phyloP scores from a whole-genome alignment of 30 jellyfish, hydroid and myxozoan species.

The Aurelia aurita region DNA sequence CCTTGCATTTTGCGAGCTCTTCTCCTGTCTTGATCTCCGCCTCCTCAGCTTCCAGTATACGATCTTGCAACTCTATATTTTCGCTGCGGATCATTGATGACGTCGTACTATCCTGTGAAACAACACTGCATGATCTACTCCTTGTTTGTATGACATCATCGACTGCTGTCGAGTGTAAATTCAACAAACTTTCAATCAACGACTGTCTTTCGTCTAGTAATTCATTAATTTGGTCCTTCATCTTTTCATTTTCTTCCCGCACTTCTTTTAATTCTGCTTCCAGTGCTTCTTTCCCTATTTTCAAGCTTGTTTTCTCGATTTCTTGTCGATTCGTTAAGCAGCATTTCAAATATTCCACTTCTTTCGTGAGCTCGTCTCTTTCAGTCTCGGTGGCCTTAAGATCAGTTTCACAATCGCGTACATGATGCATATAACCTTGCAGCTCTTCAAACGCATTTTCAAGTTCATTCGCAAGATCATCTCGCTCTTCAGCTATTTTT shows the following conservation, averaged over 20 bases:
- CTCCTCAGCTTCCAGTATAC: conserved; percentile 76
- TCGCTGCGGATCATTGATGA: conserved; percentile 67
- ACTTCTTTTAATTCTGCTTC: conserved; percentile 72
- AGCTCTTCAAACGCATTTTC: conserved; percentile 91
- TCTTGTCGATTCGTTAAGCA: conserved; percentile 87
- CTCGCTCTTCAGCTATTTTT: conserved; percentile 85
- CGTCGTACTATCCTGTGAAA: conserved; percentile 74
- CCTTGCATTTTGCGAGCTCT: conserved; percentile 46
- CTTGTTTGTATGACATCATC: conserved; percentile 87
- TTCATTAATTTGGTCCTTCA: conserved; percentile 73
- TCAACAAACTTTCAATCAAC: conserved; percentile 78
- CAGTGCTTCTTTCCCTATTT: conserved; percentile 59
- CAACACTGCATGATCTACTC: conserved; percentile 83
- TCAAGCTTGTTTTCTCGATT: conserved; percentile 67
- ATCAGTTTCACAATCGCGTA: conserved; percentile 76
- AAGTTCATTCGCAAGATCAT: conserved; percentile 80
- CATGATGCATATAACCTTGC: conserved; percentile 88
- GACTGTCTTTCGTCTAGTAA: conserved; percentile 89
- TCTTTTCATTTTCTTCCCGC: conserved; percentile 49
- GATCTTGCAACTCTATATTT: conserved; percentile 61
- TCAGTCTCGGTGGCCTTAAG: conserved; percentile 67
- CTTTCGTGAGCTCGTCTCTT: conserved; percentile 80
- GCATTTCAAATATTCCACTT: conserved; percentile 80
- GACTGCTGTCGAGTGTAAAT: conserved; percentile 87
- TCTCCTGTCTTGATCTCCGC: conserved; percentile 54